Percentiles rank a stretch among this genome's conserved stretches.
Conservation (phyloP, 2,797 vertebrate species). For the Myioborus miniatus region DNA sequence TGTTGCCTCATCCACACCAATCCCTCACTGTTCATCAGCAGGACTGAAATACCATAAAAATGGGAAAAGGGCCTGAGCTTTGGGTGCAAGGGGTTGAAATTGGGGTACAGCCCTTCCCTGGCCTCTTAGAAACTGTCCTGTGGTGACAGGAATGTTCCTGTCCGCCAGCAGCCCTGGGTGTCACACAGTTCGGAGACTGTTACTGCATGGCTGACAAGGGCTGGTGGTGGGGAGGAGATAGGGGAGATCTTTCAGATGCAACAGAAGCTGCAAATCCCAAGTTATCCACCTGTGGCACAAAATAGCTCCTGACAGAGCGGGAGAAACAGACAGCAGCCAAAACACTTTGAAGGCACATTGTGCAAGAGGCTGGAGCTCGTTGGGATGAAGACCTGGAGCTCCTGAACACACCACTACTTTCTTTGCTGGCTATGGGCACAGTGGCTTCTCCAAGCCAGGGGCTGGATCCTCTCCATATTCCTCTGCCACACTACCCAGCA, state of each 20-base stretch:
- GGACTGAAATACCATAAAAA: background rate
- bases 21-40: background rate
- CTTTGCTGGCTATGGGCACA: background rate
- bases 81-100: background rate
- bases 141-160: background rate
- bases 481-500: background rate
- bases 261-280: background rate
- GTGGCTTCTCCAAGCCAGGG: background rate
- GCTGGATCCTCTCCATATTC: background rate
- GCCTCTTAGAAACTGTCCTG: background rate
- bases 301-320: background rate
- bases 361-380: background rate
- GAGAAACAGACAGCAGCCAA: background rate
- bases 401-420: background rate
- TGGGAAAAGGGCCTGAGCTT: background rate
- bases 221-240: background rate
- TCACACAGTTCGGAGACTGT: background rate
- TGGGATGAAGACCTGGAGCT: background rate
- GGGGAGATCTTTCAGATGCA: background rate
- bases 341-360: background rate
- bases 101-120: background rate
- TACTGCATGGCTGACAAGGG: background rate
- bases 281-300: background rate
- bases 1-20: background rate
- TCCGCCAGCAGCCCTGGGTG: background rate